These are phyloP conservation scores for Uromys caudimaculatus DNA, from an alignment of 2,797 vertebrate genomes.

Conservation along the genomic window DNA sequence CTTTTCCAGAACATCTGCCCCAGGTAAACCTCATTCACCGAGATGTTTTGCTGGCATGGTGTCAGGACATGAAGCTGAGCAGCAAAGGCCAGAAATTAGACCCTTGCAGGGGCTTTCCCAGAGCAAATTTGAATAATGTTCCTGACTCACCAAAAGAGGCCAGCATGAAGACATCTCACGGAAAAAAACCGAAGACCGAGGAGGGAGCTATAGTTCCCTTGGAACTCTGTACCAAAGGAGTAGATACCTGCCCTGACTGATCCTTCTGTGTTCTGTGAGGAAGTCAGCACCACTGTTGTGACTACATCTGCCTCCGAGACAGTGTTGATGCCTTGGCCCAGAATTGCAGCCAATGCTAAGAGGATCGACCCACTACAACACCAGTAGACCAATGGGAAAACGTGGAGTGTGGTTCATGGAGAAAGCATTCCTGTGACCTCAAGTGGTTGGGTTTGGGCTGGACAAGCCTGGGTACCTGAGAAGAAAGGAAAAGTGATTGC, in stretches of 20 bases:
- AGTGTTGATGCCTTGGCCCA: slow-evolving; percentile 66
- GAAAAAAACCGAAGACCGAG: background rate
- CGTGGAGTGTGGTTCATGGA: background rate
- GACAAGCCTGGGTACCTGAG: background rate
- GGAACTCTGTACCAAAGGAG: background rate
- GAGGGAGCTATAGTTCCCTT: background rate
- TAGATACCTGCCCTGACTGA: background rate
- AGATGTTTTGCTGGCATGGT: background rate
- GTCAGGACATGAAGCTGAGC: background rate
- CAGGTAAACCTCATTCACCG: background rate
- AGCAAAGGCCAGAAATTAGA: background rate
- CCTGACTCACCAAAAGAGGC: slow-evolving; percentile 64
- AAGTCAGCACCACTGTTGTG: background rate
- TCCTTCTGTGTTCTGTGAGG: background rate
- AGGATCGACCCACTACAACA: background rate
- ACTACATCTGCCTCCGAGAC: background rate
- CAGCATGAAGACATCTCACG: background rate
- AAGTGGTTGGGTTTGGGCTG: background rate
- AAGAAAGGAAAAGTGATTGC: background rate
- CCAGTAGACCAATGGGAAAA: background rate
- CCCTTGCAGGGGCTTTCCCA: background rate
- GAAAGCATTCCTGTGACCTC: background rate
- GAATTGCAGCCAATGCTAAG: background rate
- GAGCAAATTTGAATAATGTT: slow-evolving; percentile 20
- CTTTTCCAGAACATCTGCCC: background rate